Evolutionary conservation across 35 echinoderm and acorn worm genomes (phyloP), one percentile per base, ranked within the genome.

Genomic region (Apostichopus parvimensis): DNA sequence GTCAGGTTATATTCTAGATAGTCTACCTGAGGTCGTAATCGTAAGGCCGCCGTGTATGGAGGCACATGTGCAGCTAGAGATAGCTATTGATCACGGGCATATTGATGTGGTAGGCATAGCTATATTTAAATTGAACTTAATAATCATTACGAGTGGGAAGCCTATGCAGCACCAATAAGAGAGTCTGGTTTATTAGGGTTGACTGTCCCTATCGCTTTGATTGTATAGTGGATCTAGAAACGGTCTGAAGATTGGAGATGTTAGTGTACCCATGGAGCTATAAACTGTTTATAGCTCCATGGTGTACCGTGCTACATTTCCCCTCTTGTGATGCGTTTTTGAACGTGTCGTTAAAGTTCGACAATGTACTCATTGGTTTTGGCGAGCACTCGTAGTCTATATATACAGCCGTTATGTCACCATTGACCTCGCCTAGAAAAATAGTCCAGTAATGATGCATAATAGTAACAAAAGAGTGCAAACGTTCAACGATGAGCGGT

Each of bases 131-230:
- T 60, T 87, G 56, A 20, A 34, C 56, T 66, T 87, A 56, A 56
- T 5, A 66, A 17, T 2, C 12, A 22, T 6, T 93, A 89, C 45
- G 84, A 93, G 45, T 94, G 93, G 88, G 93, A 94, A 25, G 89
- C 89, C 6, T 94, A 57, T 87, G 93, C 92, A 5, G 93, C 90
- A 21, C 71, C 66, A 5, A 92, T 94, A 58, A 10, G 26, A 28
- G 26, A 28, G 26, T 28, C 26, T 28, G 26, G 26, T 61, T 80
- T 87, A 12, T 24, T 94, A 3, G 93, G 90, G 0, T 66, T 88
- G 90, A 94, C 57, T 94, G 92, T 83, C 52, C 92, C 34, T 92
- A 80, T 80, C 72, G 79, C 14, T 92, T 55, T 87, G 90, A 92
- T 9, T 87, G 90, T n/a, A 56, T 78, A 21, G 18, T 94, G 5